Base-by-base conservation (phyloP, 2,888 invertebrate species). In the Coleophora deauratella region DNA sequence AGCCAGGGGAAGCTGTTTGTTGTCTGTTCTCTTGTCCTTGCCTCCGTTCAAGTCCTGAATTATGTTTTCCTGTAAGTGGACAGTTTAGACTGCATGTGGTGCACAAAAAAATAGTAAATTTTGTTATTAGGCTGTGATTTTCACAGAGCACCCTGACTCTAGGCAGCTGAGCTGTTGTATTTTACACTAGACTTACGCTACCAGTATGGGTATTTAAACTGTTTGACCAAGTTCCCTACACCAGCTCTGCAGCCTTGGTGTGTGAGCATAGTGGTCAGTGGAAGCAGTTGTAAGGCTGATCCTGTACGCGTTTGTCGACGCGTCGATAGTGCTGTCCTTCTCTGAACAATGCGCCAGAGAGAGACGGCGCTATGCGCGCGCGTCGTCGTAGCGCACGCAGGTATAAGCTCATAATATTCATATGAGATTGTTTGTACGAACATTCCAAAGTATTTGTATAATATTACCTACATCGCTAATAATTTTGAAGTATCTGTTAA, bases 381-480 rank as follows among this genome's bases (percentile, higher is more conserved):
- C 21, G 21, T 21, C 21, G 6, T 21, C 43, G 6, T 6, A 21
- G 21, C 6, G 21, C 21, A 21, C 6, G 3, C 21, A 21, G 21
- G 21, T 21, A 21, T 21, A 21, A 21, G 21, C 21, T 21, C 21
- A 6, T 21, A 21, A 66, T 67, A 68, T 68, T 79, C 77, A 73
- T 75, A 76, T 74, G 79, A 80, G 79, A 80, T 73, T 71, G 74
- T 78, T 73, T 82, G 72, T 75, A 76, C 75, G 74, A 84, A 85
- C 85, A 85, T 85, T 85, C 85, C 85, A 85, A 85, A 84, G 84
- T 84, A 82, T 80, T 77, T 82, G 82, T 84, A 80, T 71, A 77
- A 81, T 84, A 85, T 81, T 81, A 80, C 80, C 77, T 81, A 80
- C 85, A 84, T 71, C 74, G 73, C 80, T 82, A 82, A 82, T 84